Evolutionary conservation across 2,888 invertebrate species (phyloP).

Genomic region (Pyrocoelia pectoralis): DNA sequence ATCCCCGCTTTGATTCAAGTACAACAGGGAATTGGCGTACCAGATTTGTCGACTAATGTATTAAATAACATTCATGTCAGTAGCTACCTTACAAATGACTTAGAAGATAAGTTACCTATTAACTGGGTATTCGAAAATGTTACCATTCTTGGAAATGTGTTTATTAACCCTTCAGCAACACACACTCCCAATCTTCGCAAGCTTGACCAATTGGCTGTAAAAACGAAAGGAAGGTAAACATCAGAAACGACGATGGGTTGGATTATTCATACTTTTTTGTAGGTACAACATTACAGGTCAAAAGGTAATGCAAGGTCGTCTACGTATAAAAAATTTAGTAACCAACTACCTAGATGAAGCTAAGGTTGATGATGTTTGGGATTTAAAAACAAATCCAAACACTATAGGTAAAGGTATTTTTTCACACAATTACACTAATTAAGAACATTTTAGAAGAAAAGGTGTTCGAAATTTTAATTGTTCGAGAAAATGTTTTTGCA

Average conservation of each 20-base stretch:
- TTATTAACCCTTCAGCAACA: constrained; percentile 40
- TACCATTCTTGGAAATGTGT: constrained; percentile 49
- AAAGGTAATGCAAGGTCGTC: constrained; percentile 44
- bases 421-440: background rate
- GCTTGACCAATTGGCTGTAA: constrained; percentile 48
- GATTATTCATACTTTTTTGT: background rate
- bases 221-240: constrained; percentile 46
- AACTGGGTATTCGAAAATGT: constrained; percentile 52
- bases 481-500: constrained; percentile 42
- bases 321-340: constrained; percentile 42
- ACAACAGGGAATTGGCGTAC: constrained; percentile 46
- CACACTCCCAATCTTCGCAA: constrained; percentile 50
- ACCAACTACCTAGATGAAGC: constrained; percentile 33
- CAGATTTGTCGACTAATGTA: constrained; percentile 47
- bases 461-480: constrained; percentile 42
- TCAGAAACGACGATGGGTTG: background rate
- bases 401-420: constrained; percentile 18
- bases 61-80: constrained; percentile 49
- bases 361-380: constrained; percentile 17
- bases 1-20: constrained; percentile 50
- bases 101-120: constrained; percentile 39
- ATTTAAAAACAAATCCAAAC: background rate
- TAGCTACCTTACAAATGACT: constrained; percentile 49
- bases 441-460: constrained; percentile 39
- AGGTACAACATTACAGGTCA: constrained; percentile 48